Evolutionary conservation across 2,888 invertebrate genomes (phyloP).

Genomic region (Antitype chi): DNA sequence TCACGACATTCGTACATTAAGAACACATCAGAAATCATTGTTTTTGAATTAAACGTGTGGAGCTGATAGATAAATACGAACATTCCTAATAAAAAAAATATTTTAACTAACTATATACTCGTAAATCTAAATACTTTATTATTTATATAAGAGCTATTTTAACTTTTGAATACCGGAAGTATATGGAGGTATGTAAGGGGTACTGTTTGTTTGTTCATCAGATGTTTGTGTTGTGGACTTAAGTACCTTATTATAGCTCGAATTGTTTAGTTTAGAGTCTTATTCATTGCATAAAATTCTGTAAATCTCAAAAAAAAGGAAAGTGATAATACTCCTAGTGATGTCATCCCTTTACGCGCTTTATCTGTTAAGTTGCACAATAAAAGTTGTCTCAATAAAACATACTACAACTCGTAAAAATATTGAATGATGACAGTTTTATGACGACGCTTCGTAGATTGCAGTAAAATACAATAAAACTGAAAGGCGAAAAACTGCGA

Average conservation of each 20-base stretch:
- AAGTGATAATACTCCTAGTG: neutral
- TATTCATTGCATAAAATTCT: neutral
- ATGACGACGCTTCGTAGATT: conserved; percentile 48
- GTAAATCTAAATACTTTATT: conserved; percentile 6
- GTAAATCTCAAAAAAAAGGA: neutral
- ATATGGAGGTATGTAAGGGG: too few relatives aligned
- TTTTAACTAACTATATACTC: conserved; percentile 34
- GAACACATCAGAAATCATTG: conserved; percentile 55
- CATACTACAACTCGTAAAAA: conserved; percentile 54
- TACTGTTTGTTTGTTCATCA: neutral
- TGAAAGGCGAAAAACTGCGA: conserved; percentile 46
- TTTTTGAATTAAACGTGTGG: conserved; percentile 42
- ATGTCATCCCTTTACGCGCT: neutral
- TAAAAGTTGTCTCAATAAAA: conserved; percentile 47
- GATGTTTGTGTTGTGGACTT: neutral
- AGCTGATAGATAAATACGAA: conserved; percentile 33
- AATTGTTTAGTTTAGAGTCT: neutral
- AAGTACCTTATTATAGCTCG: neutral
- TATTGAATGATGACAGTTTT: conserved; percentile 63
- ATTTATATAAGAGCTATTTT: neutral
- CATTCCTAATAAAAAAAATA: conserved; percentile 36
- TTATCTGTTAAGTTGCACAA: conserved; percentile 29
- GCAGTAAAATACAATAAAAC: conserved; percentile 58
- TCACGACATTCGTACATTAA: conserved; percentile 65
- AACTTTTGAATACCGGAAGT: neutral